A percentile compares a stretch with the other conserved stretches of the same genome.
Evolutionary conservation across 2,888 invertebrate species (phyloP).

Genomic region (Dasysyrphus albostriatus): DNA sequence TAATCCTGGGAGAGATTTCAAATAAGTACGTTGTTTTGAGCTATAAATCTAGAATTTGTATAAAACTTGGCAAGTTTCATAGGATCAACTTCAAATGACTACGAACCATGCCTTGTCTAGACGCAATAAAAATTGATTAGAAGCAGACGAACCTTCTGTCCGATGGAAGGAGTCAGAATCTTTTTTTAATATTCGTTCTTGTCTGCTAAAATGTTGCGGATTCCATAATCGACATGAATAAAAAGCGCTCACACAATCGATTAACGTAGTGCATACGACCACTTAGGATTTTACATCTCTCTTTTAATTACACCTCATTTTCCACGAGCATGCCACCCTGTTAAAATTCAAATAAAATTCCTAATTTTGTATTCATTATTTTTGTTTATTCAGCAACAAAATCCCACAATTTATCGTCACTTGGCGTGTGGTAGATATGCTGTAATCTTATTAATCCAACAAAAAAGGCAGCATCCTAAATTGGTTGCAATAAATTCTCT

Average conservation of each 20-base stretch:
- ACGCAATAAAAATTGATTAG: no score
- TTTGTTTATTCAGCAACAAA: background rate
- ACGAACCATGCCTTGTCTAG: no score
- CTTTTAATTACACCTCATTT: constrained; percentile 20
- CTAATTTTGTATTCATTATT: background rate
- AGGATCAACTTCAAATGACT: no score
- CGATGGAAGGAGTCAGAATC: no score
- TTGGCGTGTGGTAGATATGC: background rate
- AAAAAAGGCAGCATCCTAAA: constrained; percentile 44
- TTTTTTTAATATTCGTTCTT: no score
- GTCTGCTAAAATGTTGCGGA: no score
- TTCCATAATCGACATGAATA: no score
- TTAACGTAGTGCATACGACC: background rate
- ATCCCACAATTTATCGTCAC: background rate
- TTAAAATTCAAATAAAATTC: background rate
- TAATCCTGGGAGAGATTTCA: no score
- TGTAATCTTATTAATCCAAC: constrained; percentile 3
- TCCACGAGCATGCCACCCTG: background rate
- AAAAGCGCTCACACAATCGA: background rate
- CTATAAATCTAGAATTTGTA: no score
- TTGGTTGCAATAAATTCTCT: constrained; percentile 67
- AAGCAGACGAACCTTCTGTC: no score
- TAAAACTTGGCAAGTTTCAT: no score
- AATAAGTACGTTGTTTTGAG: no score
- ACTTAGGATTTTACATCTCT: background rate